Conservation (phyloP, 2,113 vertebrate genomes). For the Menura novaehollandiae region DNA sequence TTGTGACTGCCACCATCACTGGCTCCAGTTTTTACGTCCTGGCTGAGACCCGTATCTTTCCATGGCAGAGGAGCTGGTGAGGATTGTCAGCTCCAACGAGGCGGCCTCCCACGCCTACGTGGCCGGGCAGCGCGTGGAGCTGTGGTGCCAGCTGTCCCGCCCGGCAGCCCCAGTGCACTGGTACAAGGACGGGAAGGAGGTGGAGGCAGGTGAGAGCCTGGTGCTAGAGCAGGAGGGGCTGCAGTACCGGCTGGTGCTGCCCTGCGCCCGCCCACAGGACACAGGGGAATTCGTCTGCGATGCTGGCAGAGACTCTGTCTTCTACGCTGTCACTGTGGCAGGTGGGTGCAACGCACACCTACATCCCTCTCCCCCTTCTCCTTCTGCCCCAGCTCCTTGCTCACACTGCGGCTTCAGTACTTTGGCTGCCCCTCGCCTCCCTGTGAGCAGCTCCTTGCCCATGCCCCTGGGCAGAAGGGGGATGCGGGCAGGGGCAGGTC, state of each 20-base stretch:
- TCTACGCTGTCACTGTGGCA: conserved; percentile 87
- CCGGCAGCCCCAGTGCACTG: conserved; percentile 75
- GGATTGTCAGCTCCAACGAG: conserved; percentile 80
- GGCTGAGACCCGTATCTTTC: neutral
- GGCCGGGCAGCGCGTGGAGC: conserved; percentile 81
- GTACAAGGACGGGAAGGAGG: conserved; percentile 90
- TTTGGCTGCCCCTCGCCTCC: neutral
- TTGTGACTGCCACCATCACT: neutral
- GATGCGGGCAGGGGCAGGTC: neutral
- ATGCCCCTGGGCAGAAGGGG: neutral
- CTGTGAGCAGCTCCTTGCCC: fast-evolving
- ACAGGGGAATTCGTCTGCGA: conserved; percentile 89
- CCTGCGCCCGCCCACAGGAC: conserved; percentile 74
- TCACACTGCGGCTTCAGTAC: neutral
- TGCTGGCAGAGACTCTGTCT: conserved; percentile 81
- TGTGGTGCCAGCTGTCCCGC: conserved; percentile 88
- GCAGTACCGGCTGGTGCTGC: conserved; percentile 82
- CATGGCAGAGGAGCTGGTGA: conserved; percentile 80
- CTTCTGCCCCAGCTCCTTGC: neutral
- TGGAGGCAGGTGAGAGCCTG: conserved; percentile 76
- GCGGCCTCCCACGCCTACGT: conserved; percentile 75
- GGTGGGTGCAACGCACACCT: conserved; percentile 56
- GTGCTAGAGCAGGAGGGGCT: conserved; percentile 82
- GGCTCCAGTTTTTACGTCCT: neutral
- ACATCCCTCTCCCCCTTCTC: neutral